These are phyloP conservation scores for Parnassius apollo DNA, from an alignment of 2,888 invertebrate species.

Conservation along the genomic window DNA sequence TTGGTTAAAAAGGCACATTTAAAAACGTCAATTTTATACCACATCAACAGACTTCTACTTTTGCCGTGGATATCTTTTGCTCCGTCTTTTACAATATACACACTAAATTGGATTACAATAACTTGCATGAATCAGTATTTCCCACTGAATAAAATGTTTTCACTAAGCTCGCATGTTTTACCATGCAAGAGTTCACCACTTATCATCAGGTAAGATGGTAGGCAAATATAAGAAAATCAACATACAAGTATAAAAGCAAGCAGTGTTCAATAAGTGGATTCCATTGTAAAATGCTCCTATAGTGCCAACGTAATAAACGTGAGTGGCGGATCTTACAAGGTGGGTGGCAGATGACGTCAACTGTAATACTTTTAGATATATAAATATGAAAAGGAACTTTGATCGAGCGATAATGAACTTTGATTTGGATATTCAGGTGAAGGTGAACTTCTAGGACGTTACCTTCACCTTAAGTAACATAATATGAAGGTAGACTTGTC, in stretches of 20 bases:
- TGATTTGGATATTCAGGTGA: conserved; percentile 8
- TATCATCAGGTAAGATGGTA: too few species aligned
- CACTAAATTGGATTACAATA: too few species aligned
- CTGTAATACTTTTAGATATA: conserved; percentile 2
- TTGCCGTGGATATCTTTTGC: too few species aligned
- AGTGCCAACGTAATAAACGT: conserved; percentile 49
- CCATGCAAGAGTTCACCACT: too few species aligned
- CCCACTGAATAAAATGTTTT: too few species aligned
- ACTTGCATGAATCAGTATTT: too few species aligned
- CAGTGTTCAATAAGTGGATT: conserved; percentile 59
- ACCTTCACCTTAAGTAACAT: conserved; percentile 21
- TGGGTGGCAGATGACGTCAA: conserved; percentile 48
- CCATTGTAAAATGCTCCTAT: conserved; percentile 70
- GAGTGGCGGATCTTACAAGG: conserved; percentile 44
- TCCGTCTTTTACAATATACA: too few species aligned
- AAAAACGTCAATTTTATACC: too few species aligned
- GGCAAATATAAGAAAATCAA: too few species aligned
- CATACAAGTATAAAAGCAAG: conserved; percentile 2
- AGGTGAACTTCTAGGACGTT: conserved; percentile 13
- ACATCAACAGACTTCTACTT: too few species aligned
- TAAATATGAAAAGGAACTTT: conserved; percentile 2
- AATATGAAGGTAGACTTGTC: conserved; percentile 17
- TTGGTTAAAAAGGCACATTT: too few species aligned
- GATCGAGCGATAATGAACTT: conserved; percentile 2
- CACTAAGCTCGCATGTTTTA: too few species aligned